Percentiles rank a stretch among this genome's conserved stretches.
These are phyloP conservation scores for Drosophila aff. DNA, from an alignment of 1,140 invertebrate species.

Conservation along the genomic window DNA sequence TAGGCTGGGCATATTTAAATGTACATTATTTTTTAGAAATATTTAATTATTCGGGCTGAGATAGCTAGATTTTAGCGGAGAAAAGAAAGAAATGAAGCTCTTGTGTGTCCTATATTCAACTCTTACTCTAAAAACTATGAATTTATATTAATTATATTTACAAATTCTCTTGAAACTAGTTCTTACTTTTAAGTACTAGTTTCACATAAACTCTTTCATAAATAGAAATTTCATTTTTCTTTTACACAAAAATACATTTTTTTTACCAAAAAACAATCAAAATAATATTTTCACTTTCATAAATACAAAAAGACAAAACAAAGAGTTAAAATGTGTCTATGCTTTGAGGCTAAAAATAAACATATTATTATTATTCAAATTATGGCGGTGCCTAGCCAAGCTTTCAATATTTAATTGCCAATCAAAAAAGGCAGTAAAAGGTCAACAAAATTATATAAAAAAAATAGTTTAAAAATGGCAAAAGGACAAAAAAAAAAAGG, in stretches of 20 bases:
- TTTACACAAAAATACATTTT: background rate
- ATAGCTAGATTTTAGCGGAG: background rate
- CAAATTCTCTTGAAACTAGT: too few relatives aligned
- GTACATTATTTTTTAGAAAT: too few relatives aligned
- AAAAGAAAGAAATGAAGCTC: too few relatives aligned
- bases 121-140: background rate
- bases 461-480: constrained; percentile 11
- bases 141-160: background rate
- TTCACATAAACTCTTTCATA: too few relatives aligned
- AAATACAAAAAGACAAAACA: background rate
- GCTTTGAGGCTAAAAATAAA: background rate
- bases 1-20: background rate
- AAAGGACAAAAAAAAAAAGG: background rate
- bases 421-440: constrained; percentile 7
- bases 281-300: background rate
- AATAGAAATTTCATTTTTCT: background rate
- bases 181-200: too few relatives aligned
- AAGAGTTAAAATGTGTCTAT: too few relatives aligned
- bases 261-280: background rate
- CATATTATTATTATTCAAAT: constrained; percentile 17
- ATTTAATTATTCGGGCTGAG: background rate
- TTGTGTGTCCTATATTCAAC: too few relatives aligned
- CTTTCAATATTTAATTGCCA: constrained; percentile 68
- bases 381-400: background rate
- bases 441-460: constrained; percentile 7